Base-by-base conservation (phyloP, 2,888 invertebrate genomes). In the Acanthosepion esculentum region DNA sequence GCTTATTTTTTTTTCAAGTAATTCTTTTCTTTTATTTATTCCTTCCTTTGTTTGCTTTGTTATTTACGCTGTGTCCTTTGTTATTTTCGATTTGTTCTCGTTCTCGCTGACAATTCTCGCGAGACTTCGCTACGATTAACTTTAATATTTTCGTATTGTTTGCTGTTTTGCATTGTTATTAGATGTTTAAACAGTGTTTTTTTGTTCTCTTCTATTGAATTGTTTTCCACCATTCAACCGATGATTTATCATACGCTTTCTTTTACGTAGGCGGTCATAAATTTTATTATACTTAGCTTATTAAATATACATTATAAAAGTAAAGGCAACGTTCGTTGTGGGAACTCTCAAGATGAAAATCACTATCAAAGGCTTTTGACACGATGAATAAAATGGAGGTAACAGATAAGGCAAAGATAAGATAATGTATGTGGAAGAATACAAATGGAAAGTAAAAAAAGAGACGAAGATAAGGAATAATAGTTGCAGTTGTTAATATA, bases 81-180 rank as follows among this genome's bases (percentile, higher is more conserved):
- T 78, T 78, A 78, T 78, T 78, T 33, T 78, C 78, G 78, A 78
- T 78, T 78, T 78, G n/a, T 78, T n/a, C 78, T n/a, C 78, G 78
- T 78, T 78, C 78, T 78, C 18, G 12, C 78, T 33, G n/a, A 78
- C 78, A 78, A 78, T n/a, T 78, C 78, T 78, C 78, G 78, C 78
- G 78, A 78, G 78, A 78, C 6, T 59, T 23, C 59, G 23, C 59
- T 23, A 59, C 59, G 18, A 59, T 23, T 23, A 59, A 59, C 78
- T 78, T 78, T 12, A 78, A 78, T 78, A 78, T n/a, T n/a, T 78
- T 78, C 4, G 10, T n/a, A 78, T 78, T 78, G n/a, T 78, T 78
- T 78, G 23, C 59, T 15, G 15, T 78, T 78, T 15, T 78, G 78
- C 10, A 15, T 78, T 78, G 12, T 78, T 15, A n/a, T 15, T 15